phyloP scores from a whole-genome alignment of 2,888 invertebrate species.

The Conistra vaccinii region DNA sequence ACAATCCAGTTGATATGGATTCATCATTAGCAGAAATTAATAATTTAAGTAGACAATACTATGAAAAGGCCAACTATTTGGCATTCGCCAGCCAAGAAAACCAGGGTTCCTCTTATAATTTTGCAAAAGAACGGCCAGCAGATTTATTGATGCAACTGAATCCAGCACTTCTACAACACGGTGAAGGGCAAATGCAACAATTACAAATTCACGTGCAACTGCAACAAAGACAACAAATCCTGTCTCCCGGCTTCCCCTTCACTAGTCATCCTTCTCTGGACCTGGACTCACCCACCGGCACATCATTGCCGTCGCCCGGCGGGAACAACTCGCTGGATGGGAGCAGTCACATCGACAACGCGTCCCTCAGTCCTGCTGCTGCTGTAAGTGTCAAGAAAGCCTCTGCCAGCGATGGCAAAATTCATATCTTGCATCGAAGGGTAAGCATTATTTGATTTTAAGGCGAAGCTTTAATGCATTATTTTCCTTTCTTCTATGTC shows the following conservation, averaged over 20 bases:
- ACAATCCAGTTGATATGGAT: conserved; percentile 93
- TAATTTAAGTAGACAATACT: conserved; percentile 91
- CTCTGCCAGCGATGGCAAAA: conserved; percentile 91
- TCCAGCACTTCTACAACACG: conserved; percentile 89
- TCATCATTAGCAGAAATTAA: conserved; percentile 94
- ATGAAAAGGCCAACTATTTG: conserved; percentile 88
- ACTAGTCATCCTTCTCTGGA: conserved; percentile 93
- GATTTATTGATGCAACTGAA: conserved; percentile 91
- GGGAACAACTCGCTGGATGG: conserved; percentile 94
- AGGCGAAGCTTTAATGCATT: conserved; percentile 89
- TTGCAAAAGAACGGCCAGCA: conserved; percentile 91
- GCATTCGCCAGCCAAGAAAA: conserved; percentile 87
- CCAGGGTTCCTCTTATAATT: conserved; percentile 90
- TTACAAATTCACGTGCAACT: conserved; percentile 93
- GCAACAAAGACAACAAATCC: conserved; percentile 92
- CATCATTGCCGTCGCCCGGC: conserved; percentile 95
- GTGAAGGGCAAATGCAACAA: conserved; percentile 92
- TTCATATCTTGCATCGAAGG: conserved; percentile 95
- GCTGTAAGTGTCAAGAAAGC: conserved; percentile 93
- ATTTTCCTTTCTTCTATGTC: conserved; percentile 81
- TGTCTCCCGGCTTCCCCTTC: conserved; percentile 92
- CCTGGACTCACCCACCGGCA: conserved; percentile 93
- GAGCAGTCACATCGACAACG: conserved; percentile 90
- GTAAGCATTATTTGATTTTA: conserved; percentile 93
- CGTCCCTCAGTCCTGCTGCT: conserved; percentile 92